phyloP scores from a whole-genome alignment of 2,113 vertebrate species.

The Campylorhamphus procurvoides region DNA sequence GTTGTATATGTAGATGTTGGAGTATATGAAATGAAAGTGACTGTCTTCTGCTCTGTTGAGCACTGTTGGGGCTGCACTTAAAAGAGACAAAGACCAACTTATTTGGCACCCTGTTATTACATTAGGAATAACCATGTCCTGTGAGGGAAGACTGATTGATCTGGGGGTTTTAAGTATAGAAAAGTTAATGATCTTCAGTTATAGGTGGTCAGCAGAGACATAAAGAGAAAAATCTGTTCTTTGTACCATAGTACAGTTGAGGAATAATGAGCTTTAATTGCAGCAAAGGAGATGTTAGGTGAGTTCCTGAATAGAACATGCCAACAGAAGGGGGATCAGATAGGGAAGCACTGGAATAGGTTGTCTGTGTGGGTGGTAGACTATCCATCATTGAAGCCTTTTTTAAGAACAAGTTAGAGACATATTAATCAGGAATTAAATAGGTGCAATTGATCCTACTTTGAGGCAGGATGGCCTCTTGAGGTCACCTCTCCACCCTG shows the following conservation, averaged over 20 bases:
- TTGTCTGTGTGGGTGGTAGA: not conserved
- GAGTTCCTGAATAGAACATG: not conserved
- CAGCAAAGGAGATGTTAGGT: not conserved
- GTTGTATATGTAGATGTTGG: not conserved
- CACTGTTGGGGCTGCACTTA: not conserved
- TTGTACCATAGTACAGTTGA: not conserved
- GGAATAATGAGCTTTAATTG: not conserved
- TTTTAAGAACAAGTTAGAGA: slow-evolving; percentile 2
- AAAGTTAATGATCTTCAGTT: not conserved
- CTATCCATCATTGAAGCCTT: not conserved
- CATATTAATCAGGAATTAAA: slow-evolving; percentile 35
- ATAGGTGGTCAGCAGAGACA: not conserved
- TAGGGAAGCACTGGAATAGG: not conserved
- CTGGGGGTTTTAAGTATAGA: not conserved
- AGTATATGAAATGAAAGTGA: not conserved
- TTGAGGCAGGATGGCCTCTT: not conserved
- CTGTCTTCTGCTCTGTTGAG: not conserved
- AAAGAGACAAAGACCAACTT: not conserved
- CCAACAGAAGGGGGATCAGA: not conserved
- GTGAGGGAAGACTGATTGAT: not conserved
- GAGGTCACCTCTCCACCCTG: not conserved
- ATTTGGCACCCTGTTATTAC: not conserved
- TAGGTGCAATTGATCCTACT: not conserved
- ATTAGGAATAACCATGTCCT: not conserved
- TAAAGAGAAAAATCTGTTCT: not conserved